Base-by-base conservation (phyloP, 2,797 vertebrate species). In the Clarias fuscus region DNA sequence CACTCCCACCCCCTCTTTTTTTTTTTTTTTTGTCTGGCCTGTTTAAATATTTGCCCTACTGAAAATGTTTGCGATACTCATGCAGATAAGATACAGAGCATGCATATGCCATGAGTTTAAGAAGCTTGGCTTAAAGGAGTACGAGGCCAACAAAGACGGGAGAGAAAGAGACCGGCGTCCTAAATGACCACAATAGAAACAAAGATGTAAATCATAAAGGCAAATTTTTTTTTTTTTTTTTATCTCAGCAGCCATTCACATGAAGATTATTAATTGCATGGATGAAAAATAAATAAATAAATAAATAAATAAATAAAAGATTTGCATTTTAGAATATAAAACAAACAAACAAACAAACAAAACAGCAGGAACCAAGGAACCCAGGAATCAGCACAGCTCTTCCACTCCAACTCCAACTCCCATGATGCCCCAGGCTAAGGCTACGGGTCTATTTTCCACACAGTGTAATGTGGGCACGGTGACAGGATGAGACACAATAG, bases 41-140 rank as follows among this genome's bases (percentile, higher is more conserved):
- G 94, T 95, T 95, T 95, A 95, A 96, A 96, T 95, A 95, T 95
- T 95, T 95, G 94, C 94, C 91, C 91, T 94, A 92, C 93, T 91
- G 93, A 94, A 93, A 93, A 93, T 91, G 92, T 94, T 93, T 93
- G 92, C 94, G 94, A 95, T 95, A 93, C 92, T 93, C 90, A 77
- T 83, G 62, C 92, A 92, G 94, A 95, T 95, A 94, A 94, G 93
- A 94, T 93, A 93, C 91, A 92, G 93, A 93, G 90, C 92, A 92
- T 94, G 93, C 94, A 94, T 95, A 95, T 95, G 93, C 90, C 91
- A 94, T 91, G 93, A 93, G 93, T 94, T 95, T 94, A 94, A 95
- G 93, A 94, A 90, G 91, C 83, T 81, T 64, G 93, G 93, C 94
- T 95, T 94, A 93, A 94, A 93, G 94, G 94, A 92, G 91, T 92